phyloP scores from a whole-genome alignment of 2,113 vertebrate species.

The Eidolon helvum region DNA sequence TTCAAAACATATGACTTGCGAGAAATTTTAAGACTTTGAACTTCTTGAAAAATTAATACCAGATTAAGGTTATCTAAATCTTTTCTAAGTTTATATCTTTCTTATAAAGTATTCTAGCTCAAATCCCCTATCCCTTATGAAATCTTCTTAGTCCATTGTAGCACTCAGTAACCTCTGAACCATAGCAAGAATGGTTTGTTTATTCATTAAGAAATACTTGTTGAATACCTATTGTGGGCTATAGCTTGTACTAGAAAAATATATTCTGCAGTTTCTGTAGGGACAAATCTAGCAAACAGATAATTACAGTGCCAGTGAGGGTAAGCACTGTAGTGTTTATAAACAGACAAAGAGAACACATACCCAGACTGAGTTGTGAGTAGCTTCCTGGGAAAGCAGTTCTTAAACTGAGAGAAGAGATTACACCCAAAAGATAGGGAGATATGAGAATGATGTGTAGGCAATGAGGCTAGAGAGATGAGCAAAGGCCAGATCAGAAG shows the following conservation, averaged over 20 bases:
- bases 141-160: not conserved
- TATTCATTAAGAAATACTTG: not conserved
- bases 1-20: not conserved
- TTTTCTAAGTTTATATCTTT: not conserved
- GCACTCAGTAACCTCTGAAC: not conserved
- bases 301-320: not conserved
- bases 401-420: not conserved
- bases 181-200: not conserved
- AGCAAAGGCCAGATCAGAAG: not conserved
- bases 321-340: not conserved
- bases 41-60: slow-evolving; percentile 3
- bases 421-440: not conserved
- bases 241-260: not conserved
- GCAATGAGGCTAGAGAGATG: not conserved
- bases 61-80: not conserved
- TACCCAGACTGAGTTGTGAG: not conserved
- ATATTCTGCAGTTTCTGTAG: not conserved
- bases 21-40: slow-evolving; percentile 3
- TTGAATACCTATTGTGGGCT: not conserved
- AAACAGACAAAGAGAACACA: not conserved
- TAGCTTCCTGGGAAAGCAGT: not conserved
- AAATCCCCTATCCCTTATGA: not conserved
- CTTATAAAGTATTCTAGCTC: not conserved
- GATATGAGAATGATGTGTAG: not conserved
- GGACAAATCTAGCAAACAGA: not conserved